Base-by-base conservation (phyloP, 2,888 invertebrate genomes). In the Drosophila limbata region DNA sequence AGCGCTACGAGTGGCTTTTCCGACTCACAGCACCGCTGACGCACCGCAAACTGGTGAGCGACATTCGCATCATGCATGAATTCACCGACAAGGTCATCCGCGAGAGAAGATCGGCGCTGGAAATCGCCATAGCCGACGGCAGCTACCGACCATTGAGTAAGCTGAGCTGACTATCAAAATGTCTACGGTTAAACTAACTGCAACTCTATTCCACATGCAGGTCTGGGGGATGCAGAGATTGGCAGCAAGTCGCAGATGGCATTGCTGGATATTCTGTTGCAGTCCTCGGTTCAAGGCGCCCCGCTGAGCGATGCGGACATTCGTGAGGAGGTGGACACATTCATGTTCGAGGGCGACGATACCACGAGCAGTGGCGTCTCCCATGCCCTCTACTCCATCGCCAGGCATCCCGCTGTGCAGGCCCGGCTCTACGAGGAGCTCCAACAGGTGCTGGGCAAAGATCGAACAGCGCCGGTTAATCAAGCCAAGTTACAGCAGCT, bases 261-360 rank as follows among this genome's bases (percentile, higher is more conserved):
- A 0, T 94, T 96, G 80, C 91, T 96, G 85, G 95, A 96, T 92
- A 90, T 95, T 35, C 90, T 96, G 13, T 89, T 96, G 15, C 92
- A 95, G 59, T 92, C 94, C 0, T 94, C 93, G 73, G 92, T 94
- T 5, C 93, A 94, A 63, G 95, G 94, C 0, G 81, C 92, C 65
- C 93, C 93, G 37, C 92, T 96, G 50, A 93, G 93, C 4, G 93
- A 94, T 64, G 92, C 93, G 13, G 94, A 94, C 61, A 93, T 96
- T 6, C 92, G 94, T 60, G 95, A 95, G 88, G 95, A 96, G 92
- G 95, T 95, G 0, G 94, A 95, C 72, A 95, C 95, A 0, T 95
- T 96, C 75, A 94, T 95, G 94, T 96, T 96, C 90, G 95, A 94
- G 60, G 91, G 91, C 48, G 88, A 91, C 28, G 91, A 91, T 60